A percentile compares a stretch with the other conserved stretches of the same genome.
Evolutionary conservation across 2,797 vertebrate species (phyloP).

Genomic region (Tadarida brasiliensis): DNA sequence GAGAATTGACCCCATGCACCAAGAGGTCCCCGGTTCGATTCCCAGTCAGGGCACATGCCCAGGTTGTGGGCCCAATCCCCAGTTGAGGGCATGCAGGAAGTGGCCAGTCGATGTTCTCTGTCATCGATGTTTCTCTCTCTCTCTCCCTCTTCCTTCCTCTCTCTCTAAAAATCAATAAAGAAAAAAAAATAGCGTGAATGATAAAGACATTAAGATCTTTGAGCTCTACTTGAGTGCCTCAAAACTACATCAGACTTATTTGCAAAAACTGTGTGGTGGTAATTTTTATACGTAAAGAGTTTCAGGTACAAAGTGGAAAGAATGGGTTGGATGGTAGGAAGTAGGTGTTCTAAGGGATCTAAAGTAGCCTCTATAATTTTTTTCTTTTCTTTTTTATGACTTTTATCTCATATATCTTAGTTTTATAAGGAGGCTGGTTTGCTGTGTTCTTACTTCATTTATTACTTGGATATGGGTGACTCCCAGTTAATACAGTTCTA

Average conservation of each 20-base stretch:
- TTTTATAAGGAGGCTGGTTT: constrained; percentile 30
- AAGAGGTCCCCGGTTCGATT: no score
- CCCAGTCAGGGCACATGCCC: no score
- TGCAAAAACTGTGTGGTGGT: constrained; percentile 40
- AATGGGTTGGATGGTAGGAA: neutral
- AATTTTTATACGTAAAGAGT: constrained; percentile 7
- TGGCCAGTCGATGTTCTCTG: no score
- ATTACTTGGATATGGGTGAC: neutral
- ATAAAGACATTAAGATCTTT: constrained; percentile 7
- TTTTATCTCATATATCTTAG: neutral
- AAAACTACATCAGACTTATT: neutral
- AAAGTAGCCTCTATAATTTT: neutral
- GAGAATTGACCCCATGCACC: no score
- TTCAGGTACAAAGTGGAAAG: constrained; percentile 31
- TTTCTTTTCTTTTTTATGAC: constrained; percentile 1
- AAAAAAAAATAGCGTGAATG: neutral
- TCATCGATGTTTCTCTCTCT: no score
- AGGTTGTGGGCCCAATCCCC: no score
- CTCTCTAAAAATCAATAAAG: no score
- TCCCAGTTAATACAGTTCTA: neutral
- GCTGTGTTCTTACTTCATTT: constrained; percentile 27
- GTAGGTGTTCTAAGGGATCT: neutral
- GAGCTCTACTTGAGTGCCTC: neutral
- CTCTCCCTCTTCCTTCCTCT: no score
- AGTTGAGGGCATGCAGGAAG: no score